phyloP scores from a whole-genome alignment of 2,888 invertebrate species.

The Hirtodrosophila trivittata region DNA sequence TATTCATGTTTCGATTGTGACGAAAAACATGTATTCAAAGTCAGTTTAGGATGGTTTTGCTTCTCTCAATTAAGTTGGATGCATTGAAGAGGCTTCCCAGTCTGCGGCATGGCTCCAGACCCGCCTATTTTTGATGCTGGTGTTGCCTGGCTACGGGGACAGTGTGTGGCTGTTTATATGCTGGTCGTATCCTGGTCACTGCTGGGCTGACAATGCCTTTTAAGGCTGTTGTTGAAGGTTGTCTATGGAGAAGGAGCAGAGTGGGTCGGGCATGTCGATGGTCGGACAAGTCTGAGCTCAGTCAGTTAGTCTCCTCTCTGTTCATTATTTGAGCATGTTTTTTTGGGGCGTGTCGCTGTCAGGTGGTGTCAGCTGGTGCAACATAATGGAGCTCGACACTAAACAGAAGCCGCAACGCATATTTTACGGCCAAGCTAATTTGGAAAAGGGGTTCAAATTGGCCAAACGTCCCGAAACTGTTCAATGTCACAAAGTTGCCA shows the following conservation, averaged over 20 bases:
- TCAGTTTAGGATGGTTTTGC: too few species aligned
- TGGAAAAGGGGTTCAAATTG: not conserved
- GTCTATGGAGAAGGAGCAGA: not conserved
- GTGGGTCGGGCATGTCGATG: slow-evolving; percentile 4
- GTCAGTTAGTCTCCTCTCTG: slow-evolving; percentile 26
- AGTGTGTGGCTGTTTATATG: slow-evolving; percentile 19
- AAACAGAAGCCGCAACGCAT: slow-evolving; percentile 23
- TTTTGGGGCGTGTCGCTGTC: slow-evolving; percentile 30
- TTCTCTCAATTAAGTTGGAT: too few species aligned
- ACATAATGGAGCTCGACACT: slow-evolving; percentile 57
- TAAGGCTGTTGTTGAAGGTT: slow-evolving; percentile 15
- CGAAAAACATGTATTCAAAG: too few species aligned
- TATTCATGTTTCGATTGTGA: too few species aligned
- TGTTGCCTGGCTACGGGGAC: slow-evolving; percentile 8
- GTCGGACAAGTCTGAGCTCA: slow-evolving; percentile 18
- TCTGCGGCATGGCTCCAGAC: too few species aligned
- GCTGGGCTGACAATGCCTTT: slow-evolving; percentile 55
- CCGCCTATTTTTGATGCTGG: not conserved
- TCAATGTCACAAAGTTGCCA: slow-evolving; percentile 65
- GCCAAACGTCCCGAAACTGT: slow-evolving; percentile 19
- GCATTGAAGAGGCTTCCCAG: too few species aligned
- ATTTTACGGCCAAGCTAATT: slow-evolving; percentile 40
- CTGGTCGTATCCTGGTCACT: slow-evolving; percentile 39
- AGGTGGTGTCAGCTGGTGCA: slow-evolving; percentile 64
- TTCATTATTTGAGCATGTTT: slow-evolving; percentile 44